Evolutionary conservation across 2,797 vertebrate species (phyloP).

Genomic region (Masticophis lateralis): DNA sequence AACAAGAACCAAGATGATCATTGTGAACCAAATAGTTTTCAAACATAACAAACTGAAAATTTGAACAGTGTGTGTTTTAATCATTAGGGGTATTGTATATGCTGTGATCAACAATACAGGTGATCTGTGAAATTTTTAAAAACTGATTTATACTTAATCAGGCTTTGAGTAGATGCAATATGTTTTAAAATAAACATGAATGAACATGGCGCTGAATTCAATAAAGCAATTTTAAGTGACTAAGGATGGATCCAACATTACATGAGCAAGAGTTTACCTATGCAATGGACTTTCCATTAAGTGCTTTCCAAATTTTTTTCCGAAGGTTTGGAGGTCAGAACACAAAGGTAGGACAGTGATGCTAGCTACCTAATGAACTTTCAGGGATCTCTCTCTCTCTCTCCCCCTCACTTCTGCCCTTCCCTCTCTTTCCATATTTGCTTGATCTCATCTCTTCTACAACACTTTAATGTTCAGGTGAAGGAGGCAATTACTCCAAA

Average conservation of each 20-base stretch:
- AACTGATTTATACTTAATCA: not conserved
- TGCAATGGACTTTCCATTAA: not conserved
- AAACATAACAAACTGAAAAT: not conserved
- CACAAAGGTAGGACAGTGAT: not conserved
- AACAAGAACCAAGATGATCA: not conserved
- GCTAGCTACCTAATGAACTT: not conserved
- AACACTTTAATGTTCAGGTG: not conserved
- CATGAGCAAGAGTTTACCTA: not conserved
- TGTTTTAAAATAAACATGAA: not conserved
- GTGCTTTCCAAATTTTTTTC: not conserved
- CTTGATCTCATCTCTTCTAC: not conserved
- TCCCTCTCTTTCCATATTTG: not conserved
- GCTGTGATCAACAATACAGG: not conserved
- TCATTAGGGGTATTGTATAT: not conserved
- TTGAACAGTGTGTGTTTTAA: not conserved
- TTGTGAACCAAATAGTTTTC: not conserved
- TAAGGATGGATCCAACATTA: not conserved
- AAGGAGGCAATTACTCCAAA: not conserved
- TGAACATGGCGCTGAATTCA: not conserved
- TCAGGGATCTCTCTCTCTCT: not conserved
- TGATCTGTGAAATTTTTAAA: not conserved
- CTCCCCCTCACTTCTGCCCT: not conserved
- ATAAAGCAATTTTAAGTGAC: not conserved
- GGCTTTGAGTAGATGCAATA: not conserved
- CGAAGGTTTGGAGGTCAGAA: not conserved